Conservation (phyloP, 2,113 vertebrate genomes). For the Erythrocebus patas region DNA sequence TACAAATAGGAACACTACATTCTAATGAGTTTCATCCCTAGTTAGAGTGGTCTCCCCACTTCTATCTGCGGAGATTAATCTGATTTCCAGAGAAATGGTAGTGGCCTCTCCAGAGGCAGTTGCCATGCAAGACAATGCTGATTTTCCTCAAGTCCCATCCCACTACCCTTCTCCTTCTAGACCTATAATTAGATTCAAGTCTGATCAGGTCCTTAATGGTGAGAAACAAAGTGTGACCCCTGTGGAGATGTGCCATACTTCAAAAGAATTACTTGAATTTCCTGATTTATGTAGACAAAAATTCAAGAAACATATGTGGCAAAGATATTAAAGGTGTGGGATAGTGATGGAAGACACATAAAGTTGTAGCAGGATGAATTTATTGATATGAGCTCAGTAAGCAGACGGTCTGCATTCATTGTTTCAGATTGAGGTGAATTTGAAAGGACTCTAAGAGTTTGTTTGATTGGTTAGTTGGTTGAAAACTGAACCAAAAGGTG, state of each 20-base stretch:
- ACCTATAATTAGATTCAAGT: neutral
- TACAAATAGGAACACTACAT: neutral
- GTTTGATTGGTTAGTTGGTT: neutral
- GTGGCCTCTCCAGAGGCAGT: neutral
- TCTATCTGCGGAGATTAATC: neutral
- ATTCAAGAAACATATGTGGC: neutral
- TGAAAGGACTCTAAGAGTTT: neutral
- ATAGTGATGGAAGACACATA: neutral
- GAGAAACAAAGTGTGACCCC: neutral
- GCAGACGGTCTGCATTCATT: neutral
- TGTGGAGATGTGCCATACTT: neutral
- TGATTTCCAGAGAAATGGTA: neutral
- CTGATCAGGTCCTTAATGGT: neutral
- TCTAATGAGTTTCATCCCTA: neutral
- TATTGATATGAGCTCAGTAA: neutral
- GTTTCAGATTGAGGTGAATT: neutral
- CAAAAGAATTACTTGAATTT: neutral
- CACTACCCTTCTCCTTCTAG: neutral
- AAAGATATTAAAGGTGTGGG: neutral
- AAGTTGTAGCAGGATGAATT: neutral
- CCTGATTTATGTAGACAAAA: neutral
- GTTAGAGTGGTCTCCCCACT: neutral
- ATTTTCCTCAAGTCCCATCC: neutral
- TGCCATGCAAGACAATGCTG: neutral
- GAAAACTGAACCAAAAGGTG: neutral